Evolutionary conservation across 2,797 vertebrate genomes (phyloP).

Genomic region (Atherinosoma microstoma): DNA sequence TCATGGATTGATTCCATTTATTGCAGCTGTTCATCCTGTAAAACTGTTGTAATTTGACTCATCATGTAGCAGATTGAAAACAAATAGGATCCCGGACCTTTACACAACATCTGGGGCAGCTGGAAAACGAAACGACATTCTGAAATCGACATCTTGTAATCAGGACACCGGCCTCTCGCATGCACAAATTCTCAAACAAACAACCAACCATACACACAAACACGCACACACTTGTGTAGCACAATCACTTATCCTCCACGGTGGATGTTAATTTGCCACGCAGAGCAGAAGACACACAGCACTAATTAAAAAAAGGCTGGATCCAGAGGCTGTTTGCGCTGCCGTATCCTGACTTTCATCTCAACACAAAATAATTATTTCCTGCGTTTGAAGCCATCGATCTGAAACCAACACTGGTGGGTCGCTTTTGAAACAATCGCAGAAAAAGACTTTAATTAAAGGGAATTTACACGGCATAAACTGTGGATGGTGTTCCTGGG

Average conservation of each 20-base stretch:
- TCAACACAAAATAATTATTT: conserved; percentile 70
- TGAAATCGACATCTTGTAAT: conserved; percentile 23
- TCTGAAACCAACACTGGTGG: conserved; percentile 56
- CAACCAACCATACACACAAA: not conserved
- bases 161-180: conserved; percentile 14
- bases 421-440: conserved; percentile 35
- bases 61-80: conserved; percentile 3
- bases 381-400: conserved; percentile 65
- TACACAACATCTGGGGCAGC: conserved; percentile 3
- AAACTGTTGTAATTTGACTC: not conserved
- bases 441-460: conserved; percentile 46
- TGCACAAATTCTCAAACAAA: conserved; percentile 10
- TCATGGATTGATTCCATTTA: not conserved
- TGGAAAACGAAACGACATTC: not conserved
- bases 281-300: conserved; percentile 47
- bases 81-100: conserved; percentile 16
- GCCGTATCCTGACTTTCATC: conserved; percentile 64
- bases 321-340: conserved; percentile 69
- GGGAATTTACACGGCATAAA: conserved; percentile 45
- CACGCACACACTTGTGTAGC: conserved; percentile 9
- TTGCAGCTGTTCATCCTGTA: not conserved
- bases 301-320: conserved; percentile 69
- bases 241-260: conserved; percentile 44
- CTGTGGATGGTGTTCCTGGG: conserved; percentile 47
- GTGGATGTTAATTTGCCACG: conserved; percentile 62